These are phyloP conservation scores for Rhaphigaster nebulosa DNA, from an alignment of 2,888 invertebrate genomes.

Conservation along the genomic window DNA sequence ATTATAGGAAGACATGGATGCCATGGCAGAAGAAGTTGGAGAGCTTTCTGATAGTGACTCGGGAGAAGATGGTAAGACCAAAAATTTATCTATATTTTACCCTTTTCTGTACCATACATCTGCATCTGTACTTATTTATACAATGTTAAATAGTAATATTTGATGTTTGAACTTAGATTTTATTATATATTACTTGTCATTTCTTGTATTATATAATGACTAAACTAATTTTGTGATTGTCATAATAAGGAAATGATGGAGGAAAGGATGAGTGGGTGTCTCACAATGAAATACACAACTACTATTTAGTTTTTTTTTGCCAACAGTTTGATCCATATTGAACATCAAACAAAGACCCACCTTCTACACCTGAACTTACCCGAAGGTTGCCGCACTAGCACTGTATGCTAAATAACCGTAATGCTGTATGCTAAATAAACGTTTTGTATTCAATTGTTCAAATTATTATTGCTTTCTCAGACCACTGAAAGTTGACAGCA, in stretches of 20 bases:
- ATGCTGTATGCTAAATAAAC: too few species aligned
- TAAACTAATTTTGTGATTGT: too few species aligned
- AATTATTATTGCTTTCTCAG: too few species aligned
- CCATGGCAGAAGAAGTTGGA: constrained; percentile 62
- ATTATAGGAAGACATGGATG: constrained; percentile 63
- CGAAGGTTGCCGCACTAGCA: too few species aligned
- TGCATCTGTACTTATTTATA: not conserved
- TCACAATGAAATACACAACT: too few species aligned
- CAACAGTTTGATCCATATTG: not conserved
- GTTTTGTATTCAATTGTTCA: too few species aligned
- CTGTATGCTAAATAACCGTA: too few species aligned
- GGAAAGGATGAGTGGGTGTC: not conserved
- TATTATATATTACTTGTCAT: not conserved
- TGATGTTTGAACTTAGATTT: not conserved
- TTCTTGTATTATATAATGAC: not conserved
- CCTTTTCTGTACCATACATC: not conserved
- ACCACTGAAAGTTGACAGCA: too few species aligned
- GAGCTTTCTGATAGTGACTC: constrained; percentile 61
- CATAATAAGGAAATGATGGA: too few species aligned
- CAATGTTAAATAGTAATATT: not conserved
- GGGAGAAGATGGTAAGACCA: constrained; percentile 39
- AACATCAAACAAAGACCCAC: not conserved
- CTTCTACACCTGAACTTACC: too few species aligned
- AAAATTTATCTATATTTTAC: not conserved
- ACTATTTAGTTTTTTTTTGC: not conserved